These are phyloP conservation scores for Hyperoodon ampullatus DNA, from an alignment of 2,113 vertebrate species.

Conservation along the genomic window DNA sequence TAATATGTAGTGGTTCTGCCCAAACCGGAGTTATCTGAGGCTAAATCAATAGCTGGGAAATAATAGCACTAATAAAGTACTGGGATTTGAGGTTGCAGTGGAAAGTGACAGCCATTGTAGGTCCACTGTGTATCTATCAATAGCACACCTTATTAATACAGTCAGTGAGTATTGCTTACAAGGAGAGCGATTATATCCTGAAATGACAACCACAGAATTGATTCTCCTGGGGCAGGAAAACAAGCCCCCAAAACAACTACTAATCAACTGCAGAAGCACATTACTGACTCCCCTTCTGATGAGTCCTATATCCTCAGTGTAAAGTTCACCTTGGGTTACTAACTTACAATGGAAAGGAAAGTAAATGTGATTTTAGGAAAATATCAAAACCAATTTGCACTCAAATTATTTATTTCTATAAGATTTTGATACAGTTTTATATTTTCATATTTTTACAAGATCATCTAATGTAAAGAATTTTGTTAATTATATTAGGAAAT, in stretches of 20 bases:
- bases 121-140: neutral
- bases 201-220: conserved; percentile 55
- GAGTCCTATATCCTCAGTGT: fast-evolving
- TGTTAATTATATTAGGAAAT: neutral
- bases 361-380: neutral
- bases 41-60: neutral
- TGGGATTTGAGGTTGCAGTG: neutral
- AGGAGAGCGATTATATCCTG: neutral
- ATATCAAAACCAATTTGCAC: neutral
- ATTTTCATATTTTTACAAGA: neutral
- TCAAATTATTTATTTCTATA: neutral
- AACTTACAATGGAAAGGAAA: neutral
- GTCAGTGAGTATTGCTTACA: conserved; percentile 54
- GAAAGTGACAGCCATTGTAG: conserved; percentile 38
- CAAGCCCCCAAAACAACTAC: neutral
- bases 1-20: neutral
- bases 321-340: neutral
- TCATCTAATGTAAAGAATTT: neutral
- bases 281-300: neutral
- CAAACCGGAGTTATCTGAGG: neutral
- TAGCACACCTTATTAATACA: conserved; percentile 51
- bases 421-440: neutral
- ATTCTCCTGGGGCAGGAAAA: neutral
- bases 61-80: neutral
- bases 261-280: neutral